Evolutionary conservation across 2,113 vertebrate genomes (phyloP).

Genomic region (Tiliqua scincoides): DNA sequence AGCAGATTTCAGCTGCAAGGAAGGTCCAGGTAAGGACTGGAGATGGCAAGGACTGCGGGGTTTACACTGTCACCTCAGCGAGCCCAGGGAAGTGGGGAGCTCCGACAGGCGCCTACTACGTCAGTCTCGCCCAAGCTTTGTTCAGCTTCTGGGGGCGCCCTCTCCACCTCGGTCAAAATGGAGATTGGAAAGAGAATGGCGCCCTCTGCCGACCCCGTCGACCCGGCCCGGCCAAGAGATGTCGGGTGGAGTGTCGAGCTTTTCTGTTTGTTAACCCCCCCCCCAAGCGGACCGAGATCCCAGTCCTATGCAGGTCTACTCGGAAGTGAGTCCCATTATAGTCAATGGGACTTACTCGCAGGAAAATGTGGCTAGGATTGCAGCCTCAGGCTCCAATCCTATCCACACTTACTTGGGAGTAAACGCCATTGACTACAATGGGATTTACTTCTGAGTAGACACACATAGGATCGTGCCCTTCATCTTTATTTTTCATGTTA

Average conservation of each 20-base stretch:
- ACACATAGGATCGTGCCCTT: too few relatives aligned
- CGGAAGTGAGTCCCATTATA: too few relatives aligned
- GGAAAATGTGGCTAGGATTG: too few relatives aligned
- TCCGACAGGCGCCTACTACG: not conserved
- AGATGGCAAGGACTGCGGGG: too few relatives aligned
- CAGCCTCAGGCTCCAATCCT: too few relatives aligned
- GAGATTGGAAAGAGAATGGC: not conserved
- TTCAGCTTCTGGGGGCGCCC: not conserved
- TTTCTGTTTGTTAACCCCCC: not conserved
- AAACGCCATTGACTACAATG: too few relatives aligned
- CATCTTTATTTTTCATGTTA: too few relatives aligned
- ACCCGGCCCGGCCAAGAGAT: not conserved
- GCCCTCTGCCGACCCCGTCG: not conserved
- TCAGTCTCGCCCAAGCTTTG: not conserved
- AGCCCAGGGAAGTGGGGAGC: not conserved
- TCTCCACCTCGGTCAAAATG: not conserved
- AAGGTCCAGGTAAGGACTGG: not conserved
- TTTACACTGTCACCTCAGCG: not conserved
- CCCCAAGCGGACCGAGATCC: not conserved
- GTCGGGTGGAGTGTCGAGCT: too few relatives aligned
- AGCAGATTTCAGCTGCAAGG: not conserved
- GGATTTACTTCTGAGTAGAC: too few relatives aligned
- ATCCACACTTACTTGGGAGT: too few relatives aligned
- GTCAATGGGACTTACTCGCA: too few relatives aligned
- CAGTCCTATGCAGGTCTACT: too few relatives aligned